phyloP scores from a whole-genome alignment of 64 coral and sea anemone species.

The Actinia equina region DNA sequence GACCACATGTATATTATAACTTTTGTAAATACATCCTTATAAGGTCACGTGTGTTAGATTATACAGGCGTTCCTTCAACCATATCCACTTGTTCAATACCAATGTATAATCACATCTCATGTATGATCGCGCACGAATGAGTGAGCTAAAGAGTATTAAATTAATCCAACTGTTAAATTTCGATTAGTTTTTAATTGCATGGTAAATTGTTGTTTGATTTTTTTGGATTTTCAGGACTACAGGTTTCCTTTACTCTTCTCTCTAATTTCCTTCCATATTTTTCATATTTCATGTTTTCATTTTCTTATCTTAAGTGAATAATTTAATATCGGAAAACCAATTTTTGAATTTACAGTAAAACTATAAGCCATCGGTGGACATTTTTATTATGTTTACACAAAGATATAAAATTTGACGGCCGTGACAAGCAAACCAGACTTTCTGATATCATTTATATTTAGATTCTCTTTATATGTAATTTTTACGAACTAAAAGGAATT shows the following conservation, averaged over 20 bases:
- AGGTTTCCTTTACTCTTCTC: too few species aligned
- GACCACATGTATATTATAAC: background rate
- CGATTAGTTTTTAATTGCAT: too few species aligned
- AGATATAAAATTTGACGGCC: background rate
- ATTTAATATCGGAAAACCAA: too few species aligned
- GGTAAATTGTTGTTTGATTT: too few species aligned
- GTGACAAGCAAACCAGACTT: background rate
- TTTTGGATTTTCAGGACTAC: too few species aligned
- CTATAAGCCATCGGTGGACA: background rate
- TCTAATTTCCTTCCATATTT: too few species aligned
- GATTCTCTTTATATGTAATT: background rate
- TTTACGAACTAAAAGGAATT: constrained; percentile 10
- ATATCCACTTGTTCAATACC: background rate
- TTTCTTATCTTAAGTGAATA: too few species aligned
- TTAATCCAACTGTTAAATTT: too few species aligned
- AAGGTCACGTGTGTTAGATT: background rate
- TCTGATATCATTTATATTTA: background rate
- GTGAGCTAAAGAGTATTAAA: background rate
- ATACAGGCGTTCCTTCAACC: background rate
- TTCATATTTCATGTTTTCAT: too few species aligned
- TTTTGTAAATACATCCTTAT: background rate
- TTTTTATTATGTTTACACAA: background rate
- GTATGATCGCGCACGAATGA: background rate
- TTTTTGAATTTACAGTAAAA: background rate
- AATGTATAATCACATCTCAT: background rate